phyloP scores from a whole-genome alignment of 2,888 invertebrate genomes.

The Agrochola litura region DNA sequence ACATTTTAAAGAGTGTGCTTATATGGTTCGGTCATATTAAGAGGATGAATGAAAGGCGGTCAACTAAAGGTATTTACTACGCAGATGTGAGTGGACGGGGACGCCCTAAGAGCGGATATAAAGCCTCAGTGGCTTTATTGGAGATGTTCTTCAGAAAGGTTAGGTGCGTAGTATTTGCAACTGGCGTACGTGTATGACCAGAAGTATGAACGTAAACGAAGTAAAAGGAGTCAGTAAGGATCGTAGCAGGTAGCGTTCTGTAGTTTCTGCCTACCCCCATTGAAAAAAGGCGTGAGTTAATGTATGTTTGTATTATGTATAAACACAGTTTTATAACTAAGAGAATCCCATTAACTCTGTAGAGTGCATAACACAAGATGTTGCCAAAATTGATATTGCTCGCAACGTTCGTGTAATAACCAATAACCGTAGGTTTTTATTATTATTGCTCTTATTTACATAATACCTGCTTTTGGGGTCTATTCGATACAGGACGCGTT shows the following conservation, averaged over 20 bases:
- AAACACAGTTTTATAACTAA: conserved; percentile 28
- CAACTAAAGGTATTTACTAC: background rate
- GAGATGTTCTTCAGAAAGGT: background rate
- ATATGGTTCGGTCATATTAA: background rate
- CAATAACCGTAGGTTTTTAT: conserved; percentile 61
- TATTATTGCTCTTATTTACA: conserved; percentile 51
- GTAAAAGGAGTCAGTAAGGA: background rate
- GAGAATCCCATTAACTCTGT: conserved; percentile 37
- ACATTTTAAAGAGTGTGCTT: background rate
- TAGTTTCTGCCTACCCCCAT: background rate
- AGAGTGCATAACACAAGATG: conserved; percentile 55
- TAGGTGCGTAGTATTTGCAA: background rate
- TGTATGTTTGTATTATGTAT: background rate
- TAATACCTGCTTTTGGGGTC: conserved; percentile 46
- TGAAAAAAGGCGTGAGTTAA: too few species aligned
- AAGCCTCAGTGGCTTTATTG: too few species aligned
- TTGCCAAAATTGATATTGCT: conserved; percentile 60
- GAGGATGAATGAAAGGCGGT: background rate
- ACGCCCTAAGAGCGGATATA: background rate
- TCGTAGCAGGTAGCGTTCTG: background rate
- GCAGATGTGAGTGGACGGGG: background rate
- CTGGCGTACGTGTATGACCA: background rate
- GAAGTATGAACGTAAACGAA: background rate
- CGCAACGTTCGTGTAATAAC: conserved; percentile 51
- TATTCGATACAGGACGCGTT: conserved; percentile 18